Evolutionary conservation across 2,888 invertebrate genomes (phyloP).

Genomic region (Acleris sparsana): DNA sequence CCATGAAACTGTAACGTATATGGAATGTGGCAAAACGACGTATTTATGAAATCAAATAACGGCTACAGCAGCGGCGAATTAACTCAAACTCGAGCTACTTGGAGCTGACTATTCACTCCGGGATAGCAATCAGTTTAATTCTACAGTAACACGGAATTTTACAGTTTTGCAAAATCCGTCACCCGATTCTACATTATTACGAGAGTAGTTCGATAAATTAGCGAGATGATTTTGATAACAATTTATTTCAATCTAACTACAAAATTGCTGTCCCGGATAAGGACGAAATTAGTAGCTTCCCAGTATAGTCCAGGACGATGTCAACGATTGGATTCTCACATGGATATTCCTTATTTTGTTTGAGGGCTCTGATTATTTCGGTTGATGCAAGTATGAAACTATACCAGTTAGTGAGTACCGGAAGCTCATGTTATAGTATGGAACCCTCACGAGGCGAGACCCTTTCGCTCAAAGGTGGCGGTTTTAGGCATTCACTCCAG

Average conservation of each 20-base stretch:
- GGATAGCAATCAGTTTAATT: constrained; percentile 59
- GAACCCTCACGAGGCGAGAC: constrained; percentile 31
- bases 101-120: constrained; percentile 53
- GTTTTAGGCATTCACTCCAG: constrained; percentile 86
- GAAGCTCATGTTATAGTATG: not conserved
- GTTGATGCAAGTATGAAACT: constrained; percentile 2
- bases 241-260: constrained; percentile 67
- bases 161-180: constrained; percentile 62
- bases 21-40: constrained; percentile 68
- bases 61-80: constrained; percentile 42
- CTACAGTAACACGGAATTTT: constrained; percentile 47
- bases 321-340: constrained; percentile 39
- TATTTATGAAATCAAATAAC: constrained; percentile 48
- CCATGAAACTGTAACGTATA: constrained; percentile 64
- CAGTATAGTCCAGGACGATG: constrained; percentile 50
- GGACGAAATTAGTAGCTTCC: constrained; percentile 72
- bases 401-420: constrained; percentile 5
- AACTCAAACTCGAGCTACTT: constrained; percentile 36
- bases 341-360: constrained; percentile 26
- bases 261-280: constrained; percentile 76
- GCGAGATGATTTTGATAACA: constrained; percentile 67
- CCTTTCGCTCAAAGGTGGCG: constrained; percentile 20
- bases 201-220: constrained; percentile 49
- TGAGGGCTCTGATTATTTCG: constrained; percentile 23
- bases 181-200: constrained; percentile 61